phyloP scores from a whole-genome alignment of 2,888 invertebrate species.

The Patella pellucida region DNA sequence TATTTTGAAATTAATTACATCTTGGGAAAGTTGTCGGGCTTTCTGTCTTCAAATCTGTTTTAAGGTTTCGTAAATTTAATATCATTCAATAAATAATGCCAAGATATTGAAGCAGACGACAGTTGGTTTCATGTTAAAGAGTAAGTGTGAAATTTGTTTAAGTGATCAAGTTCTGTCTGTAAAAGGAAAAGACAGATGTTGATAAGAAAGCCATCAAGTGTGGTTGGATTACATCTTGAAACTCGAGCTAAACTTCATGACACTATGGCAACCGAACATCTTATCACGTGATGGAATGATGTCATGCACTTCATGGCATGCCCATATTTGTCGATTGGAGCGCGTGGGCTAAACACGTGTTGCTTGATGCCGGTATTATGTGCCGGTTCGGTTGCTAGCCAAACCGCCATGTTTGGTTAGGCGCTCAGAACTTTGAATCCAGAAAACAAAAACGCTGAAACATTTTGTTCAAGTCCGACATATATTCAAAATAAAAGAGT shows the following conservation, averaged over 20 bases:
- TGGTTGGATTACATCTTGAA: conserved; percentile 7
- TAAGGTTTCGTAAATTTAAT: neutral
- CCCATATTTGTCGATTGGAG: conserved; percentile 1
- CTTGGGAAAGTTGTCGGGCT: neutral
- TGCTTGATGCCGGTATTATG: neutral
- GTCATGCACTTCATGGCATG: conserved; percentile 6
- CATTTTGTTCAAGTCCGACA: no score
- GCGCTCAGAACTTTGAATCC: neutral
- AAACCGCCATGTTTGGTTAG: neutral
- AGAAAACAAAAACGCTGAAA: no score
- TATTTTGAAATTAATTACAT: no score
- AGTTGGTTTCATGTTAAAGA: no score
- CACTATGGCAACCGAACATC: neutral
- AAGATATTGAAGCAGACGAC: no score
- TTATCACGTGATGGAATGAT: conserved; percentile 6
- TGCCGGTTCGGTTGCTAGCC: neutral
- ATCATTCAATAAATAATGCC: no score
- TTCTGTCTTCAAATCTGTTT: neutral
- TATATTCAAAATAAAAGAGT: no score
- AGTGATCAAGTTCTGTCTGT: neutral
- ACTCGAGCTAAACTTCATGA: neutral
- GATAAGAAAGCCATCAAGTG: neutral
- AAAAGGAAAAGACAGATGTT: conserved; percentile 4
- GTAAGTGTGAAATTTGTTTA: neutral
- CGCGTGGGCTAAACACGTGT: conserved; percentile 2